Conservation (phyloP, 2,113 vertebrate species). For the Peucedramus taeniatus region DNA sequence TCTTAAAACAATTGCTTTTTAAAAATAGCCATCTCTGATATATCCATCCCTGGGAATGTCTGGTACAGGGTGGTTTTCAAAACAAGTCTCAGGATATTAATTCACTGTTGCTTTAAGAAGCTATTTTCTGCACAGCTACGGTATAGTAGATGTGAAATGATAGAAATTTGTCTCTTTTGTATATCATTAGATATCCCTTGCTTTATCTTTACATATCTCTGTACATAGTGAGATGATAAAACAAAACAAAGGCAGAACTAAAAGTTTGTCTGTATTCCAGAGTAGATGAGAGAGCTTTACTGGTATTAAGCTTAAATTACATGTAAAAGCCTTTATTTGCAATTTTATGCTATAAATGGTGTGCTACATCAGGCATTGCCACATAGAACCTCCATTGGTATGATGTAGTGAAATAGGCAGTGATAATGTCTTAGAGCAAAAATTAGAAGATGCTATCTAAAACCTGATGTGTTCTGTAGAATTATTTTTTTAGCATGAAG, state of each 20-base stretch:
- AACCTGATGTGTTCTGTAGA: neutral
- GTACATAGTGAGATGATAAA: neutral
- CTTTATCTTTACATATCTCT: neutral
- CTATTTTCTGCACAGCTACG: neutral
- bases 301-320: neutral
- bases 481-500: neutral
- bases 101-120: neutral
- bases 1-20: neutral
- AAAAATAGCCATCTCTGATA: neutral
- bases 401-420: neutral
- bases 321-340: neutral
- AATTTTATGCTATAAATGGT: neutral
- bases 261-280: neutral
- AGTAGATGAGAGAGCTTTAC: neutral
- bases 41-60: neutral
- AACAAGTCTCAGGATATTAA: neutral
- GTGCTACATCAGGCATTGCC: neutral
- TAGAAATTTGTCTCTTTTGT: neutral
- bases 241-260: neutral
- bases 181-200: accelerated
- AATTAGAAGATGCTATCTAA: neutral
- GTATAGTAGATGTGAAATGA: neutral
- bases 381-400: neutral
- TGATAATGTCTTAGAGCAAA: neutral
- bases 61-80: neutral